A percentile compares a stretch with the other conserved stretches of the same genome.
Evolutionary conservation across 2,797 vertebrate species (phyloP).

Genomic region (Botia almorhae): DNA sequence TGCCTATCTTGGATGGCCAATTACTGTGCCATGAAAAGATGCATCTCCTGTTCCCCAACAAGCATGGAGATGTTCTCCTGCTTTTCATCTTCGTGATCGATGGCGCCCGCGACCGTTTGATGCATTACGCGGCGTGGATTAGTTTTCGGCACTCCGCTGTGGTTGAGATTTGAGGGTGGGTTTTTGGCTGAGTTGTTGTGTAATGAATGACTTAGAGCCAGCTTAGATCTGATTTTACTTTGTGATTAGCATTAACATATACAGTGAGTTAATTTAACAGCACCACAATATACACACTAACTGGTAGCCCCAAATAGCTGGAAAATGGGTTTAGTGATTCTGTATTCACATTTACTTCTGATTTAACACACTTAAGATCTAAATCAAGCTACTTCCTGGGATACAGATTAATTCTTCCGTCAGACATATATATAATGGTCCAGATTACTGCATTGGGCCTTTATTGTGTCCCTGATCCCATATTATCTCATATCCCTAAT

Average conservation of each 20-base stretch:
- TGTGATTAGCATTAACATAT: conserved; percentile 4
- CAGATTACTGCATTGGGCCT: neutral
- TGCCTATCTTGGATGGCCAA: conserved; percentile 28
- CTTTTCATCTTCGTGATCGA: conserved; percentile 48
- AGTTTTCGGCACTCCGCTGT: neutral
- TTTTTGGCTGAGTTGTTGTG: conserved; percentile 8
- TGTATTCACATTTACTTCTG: neutral
- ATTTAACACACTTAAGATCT: conserved; percentile 14
- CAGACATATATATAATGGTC: neutral
- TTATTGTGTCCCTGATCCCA: too few species aligned
- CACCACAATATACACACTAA: neutral
- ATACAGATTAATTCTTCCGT: neutral
- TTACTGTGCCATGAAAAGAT: conserved; percentile 32
- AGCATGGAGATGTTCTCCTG: conserved; percentile 28
- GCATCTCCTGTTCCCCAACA: conserved; percentile 13
- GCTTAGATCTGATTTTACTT: conserved; percentile 3
- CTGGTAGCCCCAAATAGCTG: too few species aligned
- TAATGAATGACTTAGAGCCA: conserved; percentile 31
- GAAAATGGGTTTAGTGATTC: neutral
- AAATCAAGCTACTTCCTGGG: conserved; percentile 1
- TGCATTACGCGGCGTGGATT: conserved; percentile 3
- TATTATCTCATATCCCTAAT: too few species aligned
- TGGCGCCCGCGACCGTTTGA: conserved; percentile 8
- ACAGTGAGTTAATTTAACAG: conserved; percentile 21
- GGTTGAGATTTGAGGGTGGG: conserved; percentile 8